These are phyloP conservation scores for Cheilosia pagana DNA, from an alignment of 2,888 invertebrate species.

Conservation along the genomic window DNA sequence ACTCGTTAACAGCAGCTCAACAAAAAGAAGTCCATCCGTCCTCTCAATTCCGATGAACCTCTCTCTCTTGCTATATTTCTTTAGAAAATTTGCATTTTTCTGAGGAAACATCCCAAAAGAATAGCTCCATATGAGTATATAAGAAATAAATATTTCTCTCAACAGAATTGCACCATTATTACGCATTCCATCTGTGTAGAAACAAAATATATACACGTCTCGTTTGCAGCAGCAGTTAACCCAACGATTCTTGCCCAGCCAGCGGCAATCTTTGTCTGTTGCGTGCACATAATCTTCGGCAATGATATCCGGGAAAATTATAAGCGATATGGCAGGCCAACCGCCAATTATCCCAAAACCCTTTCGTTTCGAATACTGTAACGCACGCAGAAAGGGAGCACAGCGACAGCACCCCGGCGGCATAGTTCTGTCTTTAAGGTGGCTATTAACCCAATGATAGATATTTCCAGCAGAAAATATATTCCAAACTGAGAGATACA, in stretches of 20 bases:
- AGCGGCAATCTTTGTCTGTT: conserved; percentile 68
- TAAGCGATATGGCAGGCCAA: conserved; percentile 70
- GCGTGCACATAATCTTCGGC: conserved; percentile 73
- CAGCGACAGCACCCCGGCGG: conserved; percentile 62
- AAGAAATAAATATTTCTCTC: background rate
- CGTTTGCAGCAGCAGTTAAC: conserved; percentile 28
- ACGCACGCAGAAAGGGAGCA: conserved; percentile 45
- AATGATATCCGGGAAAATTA: conserved; percentile 73
- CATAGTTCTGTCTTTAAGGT: conserved; percentile 75
- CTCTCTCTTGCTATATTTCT: background rate
- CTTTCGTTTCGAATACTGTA: conserved; percentile 52
- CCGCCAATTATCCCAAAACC: conserved; percentile 62
- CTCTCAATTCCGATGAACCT: background rate
- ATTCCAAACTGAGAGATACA: conserved; percentile 31
- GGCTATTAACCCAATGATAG: conserved; percentile 75
- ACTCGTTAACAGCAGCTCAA: no score
- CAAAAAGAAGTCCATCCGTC: no score
- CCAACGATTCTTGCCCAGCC: conserved; percentile 57
- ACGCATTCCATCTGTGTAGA: conserved; percentile 50
- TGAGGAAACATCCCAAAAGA: background rate
- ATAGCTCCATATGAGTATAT: background rate
- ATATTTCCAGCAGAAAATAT: conserved; percentile 68
- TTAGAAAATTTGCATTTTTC: conserved; percentile 24
- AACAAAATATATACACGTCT: conserved; percentile 28
- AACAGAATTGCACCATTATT: conserved; percentile 62